Evolutionary conservation across 2,113 vertebrate genomes (phyloP).

Genomic region (Hystrix brachyura): DNA sequence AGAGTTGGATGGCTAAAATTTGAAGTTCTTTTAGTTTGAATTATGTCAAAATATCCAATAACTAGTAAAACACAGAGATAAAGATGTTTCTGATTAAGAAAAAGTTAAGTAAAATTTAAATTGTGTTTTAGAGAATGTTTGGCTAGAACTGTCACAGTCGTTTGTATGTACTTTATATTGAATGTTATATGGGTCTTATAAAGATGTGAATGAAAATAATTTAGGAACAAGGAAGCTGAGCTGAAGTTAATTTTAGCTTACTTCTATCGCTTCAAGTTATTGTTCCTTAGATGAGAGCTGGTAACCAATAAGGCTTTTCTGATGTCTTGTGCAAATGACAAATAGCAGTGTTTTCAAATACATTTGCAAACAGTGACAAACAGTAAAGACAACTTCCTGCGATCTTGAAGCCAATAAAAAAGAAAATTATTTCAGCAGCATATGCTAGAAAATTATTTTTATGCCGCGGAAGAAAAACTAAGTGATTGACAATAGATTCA

Average conservation of each 20-base stretch:
- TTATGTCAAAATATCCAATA: not conserved
- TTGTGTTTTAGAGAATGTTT: constrained; percentile 27
- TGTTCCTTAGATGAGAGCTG: constrained; percentile 46
- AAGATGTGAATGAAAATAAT: constrained; percentile 65
- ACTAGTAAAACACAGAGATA: not conserved
- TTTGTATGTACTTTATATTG: not conserved
- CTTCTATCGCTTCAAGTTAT: constrained; percentile 57
- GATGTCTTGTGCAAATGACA: constrained; percentile 56
- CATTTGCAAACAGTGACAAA: constrained; percentile 63
- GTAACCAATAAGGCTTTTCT: constrained; percentile 52
- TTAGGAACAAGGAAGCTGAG: constrained; percentile 15
- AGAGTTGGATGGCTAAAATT: not conserved
- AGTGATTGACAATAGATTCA: constrained; percentile 77
- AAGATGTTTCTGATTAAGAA: not conserved
- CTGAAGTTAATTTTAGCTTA: constrained; percentile 63
- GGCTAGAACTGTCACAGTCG: not conserved
- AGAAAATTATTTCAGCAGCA: constrained; percentile 55
- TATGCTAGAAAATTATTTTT: constrained; percentile 55
- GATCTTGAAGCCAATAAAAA: constrained; percentile 57
- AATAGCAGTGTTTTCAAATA: constrained; percentile 71
- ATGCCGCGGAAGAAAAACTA: constrained; percentile 58
- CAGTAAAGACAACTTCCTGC: constrained; percentile 42
- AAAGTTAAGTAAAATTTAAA: not conserved
- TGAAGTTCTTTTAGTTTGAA: not conserved
- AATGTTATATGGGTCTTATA: constrained; percentile 58